Evolutionary conservation across 2,888 invertebrate genomes (phyloP).

Genomic region (Loripinus fragilis): DNA sequence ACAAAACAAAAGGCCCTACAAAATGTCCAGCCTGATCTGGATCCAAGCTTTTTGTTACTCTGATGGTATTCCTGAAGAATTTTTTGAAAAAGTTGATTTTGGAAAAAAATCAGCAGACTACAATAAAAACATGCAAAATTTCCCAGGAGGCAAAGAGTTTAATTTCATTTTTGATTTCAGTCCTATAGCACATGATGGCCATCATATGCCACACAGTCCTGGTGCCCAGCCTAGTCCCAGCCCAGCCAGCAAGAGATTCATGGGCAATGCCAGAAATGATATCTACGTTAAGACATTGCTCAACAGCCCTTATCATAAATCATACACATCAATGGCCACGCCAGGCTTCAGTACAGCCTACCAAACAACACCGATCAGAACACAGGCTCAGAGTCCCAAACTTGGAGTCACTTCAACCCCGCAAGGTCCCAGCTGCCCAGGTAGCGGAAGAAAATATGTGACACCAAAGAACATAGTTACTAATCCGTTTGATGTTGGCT

Average conservation of each 20-base stretch:
- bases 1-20: too few relatives aligned
- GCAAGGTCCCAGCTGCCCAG: constrained; percentile 43
- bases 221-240: constrained; percentile 51
- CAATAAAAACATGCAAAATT: too few relatives aligned
- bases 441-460: constrained; percentile 42
- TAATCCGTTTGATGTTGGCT: constrained; percentile 79
- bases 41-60: too few relatives aligned
- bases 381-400: constrained; percentile 31
- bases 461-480: constrained; percentile 59
- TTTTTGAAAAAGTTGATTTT: too few relatives aligned
- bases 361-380: constrained; percentile 60
- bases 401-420: constrained; percentile 50
- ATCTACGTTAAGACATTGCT: constrained; percentile 68
- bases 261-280: constrained; percentile 63
- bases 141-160: too few relatives aligned
- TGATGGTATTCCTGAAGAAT: too few relatives aligned
- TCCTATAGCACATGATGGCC: constrained; percentile 38
- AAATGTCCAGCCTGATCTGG: too few relatives aligned
- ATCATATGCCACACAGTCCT: constrained; percentile 2
- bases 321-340: constrained; percentile 58
- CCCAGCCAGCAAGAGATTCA: constrained; percentile 58
- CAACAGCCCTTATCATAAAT: constrained; percentile 68
- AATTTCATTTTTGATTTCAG: constrained; percentile 50
- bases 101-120: too few relatives aligned
- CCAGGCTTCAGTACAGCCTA: constrained; percentile 57